Base-by-base conservation (phyloP, 2,113 vertebrate genomes). In the Callorhinus ursinus region DNA sequence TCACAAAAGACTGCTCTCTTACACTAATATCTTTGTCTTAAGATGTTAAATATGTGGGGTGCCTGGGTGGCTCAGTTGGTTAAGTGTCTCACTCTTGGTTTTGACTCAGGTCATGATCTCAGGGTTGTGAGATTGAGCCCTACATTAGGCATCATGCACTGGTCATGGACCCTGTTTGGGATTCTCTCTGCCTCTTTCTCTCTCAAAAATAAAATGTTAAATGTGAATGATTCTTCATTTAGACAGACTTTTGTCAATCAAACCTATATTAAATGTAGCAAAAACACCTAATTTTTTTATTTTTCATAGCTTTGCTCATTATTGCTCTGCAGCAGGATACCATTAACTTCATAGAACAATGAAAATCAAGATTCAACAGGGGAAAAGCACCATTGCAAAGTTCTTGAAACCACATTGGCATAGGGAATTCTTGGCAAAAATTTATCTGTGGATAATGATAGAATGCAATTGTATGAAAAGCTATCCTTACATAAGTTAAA, bases 291-390 rank as follows among this genome's bases (percentile, higher is more conserved):
- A 94, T 90, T 95, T 93, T 36, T 95, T 95, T 46, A 95, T 93
- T 87, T 96, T 98, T 97, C 83, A 74, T 96, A 97, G 95, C 90
- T 98, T 98, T 98, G 57, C 82, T 98, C 97, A 91, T 96, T 98
- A 98, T 98, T 97, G 65, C 95, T 61, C 1, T 96, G 83, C 77
- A 97, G 96, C 98, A 98, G 98, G 95, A 98, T 94, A 98, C 97
- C 92, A 97, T 96, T 96, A 97, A 97, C 85, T 93, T 98, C 88
- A 98, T 79, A 98, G 95, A 98, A 98, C 95, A 98, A 98, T 97
- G 96, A 96, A 98, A 98, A 98, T 98, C 98, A 98, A 98, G 94
- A 98, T 88, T 93, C 88, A 98, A 77, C 63, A 94, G 63, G 95
- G 77, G 15, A 28, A 97, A 98, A 98, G 74, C 95, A 96, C 94